Evolutionary conservation across 2,888 invertebrate genomes (phyloP).

Genomic region (Chelonus formosanus): DNA sequence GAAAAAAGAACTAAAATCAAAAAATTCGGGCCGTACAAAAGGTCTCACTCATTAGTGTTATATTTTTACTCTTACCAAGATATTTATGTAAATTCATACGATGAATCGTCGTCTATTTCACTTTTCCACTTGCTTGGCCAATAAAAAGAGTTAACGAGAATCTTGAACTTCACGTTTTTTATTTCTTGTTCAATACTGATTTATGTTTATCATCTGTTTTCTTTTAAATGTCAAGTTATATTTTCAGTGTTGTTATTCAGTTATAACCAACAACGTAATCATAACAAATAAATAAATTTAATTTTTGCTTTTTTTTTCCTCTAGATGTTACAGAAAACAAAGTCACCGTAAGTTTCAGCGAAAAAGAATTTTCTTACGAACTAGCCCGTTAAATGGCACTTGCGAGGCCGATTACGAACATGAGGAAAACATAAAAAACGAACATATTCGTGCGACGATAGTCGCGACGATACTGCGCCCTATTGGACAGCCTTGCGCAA

Average conservation of each 20-base stretch:
- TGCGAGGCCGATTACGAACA: constrained; percentile 1
- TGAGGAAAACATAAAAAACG: constrained; percentile 23
- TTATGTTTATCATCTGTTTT: background rate
- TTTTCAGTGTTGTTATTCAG: background rate
- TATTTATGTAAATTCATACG: constrained; percentile 12
- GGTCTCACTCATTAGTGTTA: constrained; percentile 20
- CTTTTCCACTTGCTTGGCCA: constrained; percentile 15
- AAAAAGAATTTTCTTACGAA: background rate
- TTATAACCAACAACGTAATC: background rate
- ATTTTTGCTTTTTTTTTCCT: constrained; percentile 6
- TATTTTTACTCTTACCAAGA: constrained; percentile 23
- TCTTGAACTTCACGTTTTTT: constrained; percentile 30
- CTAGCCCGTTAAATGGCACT: constrained; percentile 10
- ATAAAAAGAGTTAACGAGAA: background rate
- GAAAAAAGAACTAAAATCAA: background rate
- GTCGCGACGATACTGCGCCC: constrained; percentile 65
- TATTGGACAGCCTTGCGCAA: constrained; percentile 64
- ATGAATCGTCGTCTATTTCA: constrained; percentile 20
- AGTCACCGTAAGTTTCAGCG: too few relatives aligned
- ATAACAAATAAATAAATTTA: background rate
- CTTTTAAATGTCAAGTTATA: background rate
- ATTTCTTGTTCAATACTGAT: background rate
- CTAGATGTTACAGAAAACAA: too few relatives aligned
- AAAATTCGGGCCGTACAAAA: constrained; percentile 5
- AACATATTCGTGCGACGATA: constrained; percentile 58